These are phyloP conservation scores for Liasis olivaceus DNA, from an alignment of 2,797 vertebrate genomes.

Conservation along the genomic window DNA sequence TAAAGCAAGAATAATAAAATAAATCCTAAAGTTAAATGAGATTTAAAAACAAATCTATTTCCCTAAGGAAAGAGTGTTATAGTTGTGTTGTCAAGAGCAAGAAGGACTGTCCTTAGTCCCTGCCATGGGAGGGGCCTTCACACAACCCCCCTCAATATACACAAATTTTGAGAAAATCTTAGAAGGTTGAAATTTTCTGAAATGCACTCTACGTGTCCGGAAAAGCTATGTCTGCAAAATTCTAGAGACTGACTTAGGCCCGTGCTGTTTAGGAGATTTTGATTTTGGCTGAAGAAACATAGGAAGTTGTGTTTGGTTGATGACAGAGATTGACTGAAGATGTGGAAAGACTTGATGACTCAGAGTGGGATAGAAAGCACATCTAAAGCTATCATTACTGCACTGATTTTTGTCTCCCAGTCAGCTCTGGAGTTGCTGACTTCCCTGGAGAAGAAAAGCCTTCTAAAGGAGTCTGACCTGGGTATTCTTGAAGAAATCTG, in stretches of 20 bases:
- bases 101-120: neutral
- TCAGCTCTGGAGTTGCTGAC: constrained; percentile 78
- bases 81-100: neutral
- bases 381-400: neutral
- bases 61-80: too few relatives aligned
- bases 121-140: neutral
- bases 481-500: constrained; percentile 66
- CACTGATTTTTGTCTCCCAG: constrained; percentile 71
- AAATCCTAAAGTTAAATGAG: neutral
- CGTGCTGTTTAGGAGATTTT: neutral
- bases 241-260: neutral
- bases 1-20: neutral
- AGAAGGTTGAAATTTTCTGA: neutral
- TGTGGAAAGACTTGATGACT: neutral
- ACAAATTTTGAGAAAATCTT: neutral
- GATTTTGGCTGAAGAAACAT: neutral
- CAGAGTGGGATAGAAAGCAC: neutral
- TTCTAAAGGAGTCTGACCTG: constrained; percentile 73
- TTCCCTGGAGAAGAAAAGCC: constrained; percentile 77
- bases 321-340: neutral
- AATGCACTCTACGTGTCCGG: neutral
- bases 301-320: neutral
- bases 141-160: neutral
- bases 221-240: neutral
- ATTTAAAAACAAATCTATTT: neutral